phyloP scores from a whole-genome alignment of 64 coral and sea anemone genomes.

The Anthopleura sola region DNA sequence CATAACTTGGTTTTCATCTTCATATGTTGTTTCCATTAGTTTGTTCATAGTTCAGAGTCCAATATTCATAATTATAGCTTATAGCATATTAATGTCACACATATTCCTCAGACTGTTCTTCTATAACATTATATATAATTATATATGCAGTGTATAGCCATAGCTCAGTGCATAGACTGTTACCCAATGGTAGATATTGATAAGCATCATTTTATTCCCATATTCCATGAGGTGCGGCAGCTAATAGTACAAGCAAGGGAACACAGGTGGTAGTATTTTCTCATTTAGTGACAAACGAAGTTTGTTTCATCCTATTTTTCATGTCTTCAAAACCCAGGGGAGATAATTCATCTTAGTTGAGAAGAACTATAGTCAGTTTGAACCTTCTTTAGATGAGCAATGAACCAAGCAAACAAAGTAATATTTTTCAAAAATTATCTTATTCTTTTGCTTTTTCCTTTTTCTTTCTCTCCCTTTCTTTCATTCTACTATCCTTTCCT shows the following conservation, averaged over 20 bases:
- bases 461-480: too few relatives aligned
- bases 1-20: not conserved
- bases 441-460: too few relatives aligned
- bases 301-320: not conserved
- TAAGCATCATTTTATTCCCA: not conserved
- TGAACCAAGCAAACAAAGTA: too few relatives aligned
- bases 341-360: not conserved
- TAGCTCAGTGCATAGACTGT: not conserved
- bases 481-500: too few relatives aligned
- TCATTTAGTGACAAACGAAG: not conserved
- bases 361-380: not conserved
- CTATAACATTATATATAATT: not conserved
- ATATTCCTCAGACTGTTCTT: not conserved
- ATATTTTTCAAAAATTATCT: too few relatives aligned
- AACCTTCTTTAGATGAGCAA: too few relatives aligned
- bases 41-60: constrained; percentile 13
- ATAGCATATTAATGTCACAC: not conserved
- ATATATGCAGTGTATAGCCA: too few relatives aligned
- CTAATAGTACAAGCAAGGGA: not conserved
- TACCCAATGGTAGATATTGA: not conserved
- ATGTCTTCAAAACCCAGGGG: not conserved
- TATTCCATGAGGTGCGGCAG: not conserved
- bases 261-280: not conserved
- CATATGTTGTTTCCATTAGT: not conserved
- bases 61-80: not conserved